phyloP scores from a whole-genome alignment of 2,797 vertebrate genomes.

The Chelmon rostratus region DNA sequence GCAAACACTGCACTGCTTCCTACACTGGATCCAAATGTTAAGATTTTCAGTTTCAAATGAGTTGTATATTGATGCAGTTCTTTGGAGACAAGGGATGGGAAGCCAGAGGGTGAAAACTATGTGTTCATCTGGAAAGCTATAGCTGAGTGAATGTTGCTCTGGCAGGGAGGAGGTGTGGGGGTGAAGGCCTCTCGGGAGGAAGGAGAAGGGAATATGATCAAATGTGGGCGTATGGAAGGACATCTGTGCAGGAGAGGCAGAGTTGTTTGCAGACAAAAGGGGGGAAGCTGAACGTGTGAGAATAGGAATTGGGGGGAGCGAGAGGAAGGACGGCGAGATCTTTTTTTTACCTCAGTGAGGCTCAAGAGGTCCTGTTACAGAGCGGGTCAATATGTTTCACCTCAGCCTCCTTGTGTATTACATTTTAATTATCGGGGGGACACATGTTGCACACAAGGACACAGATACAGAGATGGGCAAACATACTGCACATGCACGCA shows the following conservation, averaged over 20 bases:
- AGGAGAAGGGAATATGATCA: slow-evolving; percentile 52
- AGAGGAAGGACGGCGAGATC: slow-evolving; percentile 9
- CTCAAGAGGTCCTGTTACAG: slow-evolving; percentile 46
- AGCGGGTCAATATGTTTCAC: slow-evolving; percentile 49
- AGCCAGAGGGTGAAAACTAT: not conserved
- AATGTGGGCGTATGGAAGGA: slow-evolving; percentile 61
- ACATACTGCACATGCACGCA: slow-evolving; percentile 22
- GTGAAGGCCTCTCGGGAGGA: slow-evolving; percentile 58
- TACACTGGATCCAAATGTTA: not conserved
- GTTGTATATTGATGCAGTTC: not conserved
- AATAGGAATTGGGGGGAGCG: slow-evolving; percentile 11
- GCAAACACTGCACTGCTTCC: not conserved
- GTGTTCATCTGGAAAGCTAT: slow-evolving; percentile 48
- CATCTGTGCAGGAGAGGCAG: slow-evolving; percentile 40
- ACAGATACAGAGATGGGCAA: not conserved
- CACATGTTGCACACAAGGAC: slow-evolving; percentile 37
- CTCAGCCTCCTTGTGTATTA: slow-evolving; percentile 44
- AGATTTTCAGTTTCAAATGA: slow-evolving; percentile 10
- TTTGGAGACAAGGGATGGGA: not conserved
- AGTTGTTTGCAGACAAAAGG: slow-evolving; percentile 33
- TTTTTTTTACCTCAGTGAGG: slow-evolving; percentile 17
- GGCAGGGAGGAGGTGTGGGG: slow-evolving; percentile 46
- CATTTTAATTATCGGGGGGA: slow-evolving; percentile 44
- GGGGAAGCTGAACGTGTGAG: slow-evolving; percentile 23
- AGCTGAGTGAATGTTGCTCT: slow-evolving; percentile 34